Conservation (phyloP, 2,797 vertebrate genomes). For the Mus minutoides region DNA sequence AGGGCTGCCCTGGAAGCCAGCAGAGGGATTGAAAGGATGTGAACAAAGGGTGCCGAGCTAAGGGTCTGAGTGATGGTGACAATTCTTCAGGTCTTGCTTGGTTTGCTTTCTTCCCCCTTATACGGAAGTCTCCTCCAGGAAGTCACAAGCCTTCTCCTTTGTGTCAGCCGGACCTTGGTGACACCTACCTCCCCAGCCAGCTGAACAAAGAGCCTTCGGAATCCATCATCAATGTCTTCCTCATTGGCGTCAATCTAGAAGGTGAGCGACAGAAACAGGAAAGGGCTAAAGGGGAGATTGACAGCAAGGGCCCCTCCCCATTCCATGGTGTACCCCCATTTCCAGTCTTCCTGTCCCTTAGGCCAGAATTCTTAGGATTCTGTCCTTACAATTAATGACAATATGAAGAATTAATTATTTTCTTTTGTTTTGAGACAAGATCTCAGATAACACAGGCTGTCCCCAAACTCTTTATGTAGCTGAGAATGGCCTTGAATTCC, state of each 20-base stretch:
- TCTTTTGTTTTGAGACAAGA: neutral
- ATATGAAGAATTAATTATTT: neutral
- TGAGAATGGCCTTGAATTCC: neutral
- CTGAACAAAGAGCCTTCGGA: conserved; percentile 91
- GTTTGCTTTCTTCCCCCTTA: neutral
- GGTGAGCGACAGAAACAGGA: neutral
- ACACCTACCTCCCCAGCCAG: conserved; percentile 92
- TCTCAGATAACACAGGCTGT: neutral
- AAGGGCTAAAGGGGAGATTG: fast-evolving
- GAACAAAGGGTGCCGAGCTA: neutral
- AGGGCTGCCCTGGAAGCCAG: fast-evolving
- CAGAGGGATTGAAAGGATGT: neutral
- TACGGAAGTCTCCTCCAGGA: neutral
- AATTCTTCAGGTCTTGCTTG: neutral
- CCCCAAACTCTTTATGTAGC: neutral
- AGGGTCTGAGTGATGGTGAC: fast-evolving
- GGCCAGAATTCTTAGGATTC: neutral
- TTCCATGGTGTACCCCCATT: fast-evolving
- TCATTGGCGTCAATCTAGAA: conserved; percentile 89
- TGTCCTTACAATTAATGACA: neutral
- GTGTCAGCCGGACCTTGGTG: too few species aligned
- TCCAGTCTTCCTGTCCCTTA: neutral
- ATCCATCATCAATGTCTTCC: conserved; percentile 91
- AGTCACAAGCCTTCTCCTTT: too few species aligned
- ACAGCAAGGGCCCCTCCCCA: fast-evolving